Evolutionary conservation across 2,888 invertebrate genomes (phyloP), one percentile per base, ranked within the genome.

Genomic region (Eilema griseolum): DNA sequence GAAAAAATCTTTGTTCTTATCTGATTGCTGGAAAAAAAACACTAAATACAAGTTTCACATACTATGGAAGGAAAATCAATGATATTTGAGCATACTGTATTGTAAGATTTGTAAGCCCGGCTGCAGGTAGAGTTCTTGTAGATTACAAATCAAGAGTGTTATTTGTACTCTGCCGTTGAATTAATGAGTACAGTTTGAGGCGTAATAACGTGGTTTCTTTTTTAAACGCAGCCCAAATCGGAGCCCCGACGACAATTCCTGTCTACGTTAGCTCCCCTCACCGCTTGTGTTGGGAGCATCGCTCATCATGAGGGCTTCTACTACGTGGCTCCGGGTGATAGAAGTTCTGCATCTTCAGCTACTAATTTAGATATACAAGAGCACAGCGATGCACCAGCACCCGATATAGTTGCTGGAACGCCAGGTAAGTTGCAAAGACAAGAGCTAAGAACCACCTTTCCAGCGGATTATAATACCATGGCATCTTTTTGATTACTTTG

Each of bases 401-500:
- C 98, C 0, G 98, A 98, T 85, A 97, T 98, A 0, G 96, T 98
- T 16, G 97, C 97, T 63, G 98, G 97, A 0, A 97, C 97, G 0
- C 97, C 97, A 75, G 96, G 96, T 88, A 87, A 74, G 52, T 69
- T 46, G 3, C 46, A 46, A 46, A 46, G 14, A 37, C 11, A 33
- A 33, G 31, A 33, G 8, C 31, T 33, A 33, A 33, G 31, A 33
- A 12, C 3, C 33, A 12, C 12, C 33, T 37, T 11, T 12, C 12
- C 11, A 37, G 33, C 12, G 33, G 33, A n/a, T n/a, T n/a, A n/a
- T n/a, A n/a, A n/a, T n/a, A n/a, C n/a, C n/a, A n/a, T n/a, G n/a
- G n/a, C n/a, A n/a, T n/a, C n/a, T n/a, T n/a, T n/a, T n/a, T n/a
- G n/a, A n/a, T n/a, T n/a, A n/a, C n/a, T n/a, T n/a, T n/a, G n/a